These are phyloP conservation scores for Elmis aenea DNA, from an alignment of 2,888 invertebrate genomes.

Conservation along the genomic window DNA sequence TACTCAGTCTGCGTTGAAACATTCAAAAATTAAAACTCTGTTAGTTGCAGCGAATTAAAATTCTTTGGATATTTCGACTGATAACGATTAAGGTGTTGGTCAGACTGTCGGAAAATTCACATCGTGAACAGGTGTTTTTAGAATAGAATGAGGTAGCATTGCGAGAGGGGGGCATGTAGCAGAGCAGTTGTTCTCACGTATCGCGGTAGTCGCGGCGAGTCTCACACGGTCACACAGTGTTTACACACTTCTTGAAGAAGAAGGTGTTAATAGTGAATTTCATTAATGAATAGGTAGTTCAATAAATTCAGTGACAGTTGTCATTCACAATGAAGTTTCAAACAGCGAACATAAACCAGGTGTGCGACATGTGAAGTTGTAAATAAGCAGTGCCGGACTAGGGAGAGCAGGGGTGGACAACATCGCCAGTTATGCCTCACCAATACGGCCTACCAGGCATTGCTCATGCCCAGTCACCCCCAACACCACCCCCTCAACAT, in stretches of 20 bases:
- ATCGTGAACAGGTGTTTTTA: constrained; percentile 74
- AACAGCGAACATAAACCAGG: constrained; percentile 10
- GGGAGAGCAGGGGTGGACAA: constrained; percentile 14
- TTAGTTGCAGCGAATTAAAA: too few species aligned
- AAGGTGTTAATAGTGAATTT: constrained; percentile 3
- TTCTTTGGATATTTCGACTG: too few species aligned
- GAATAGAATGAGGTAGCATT: constrained; percentile 57
- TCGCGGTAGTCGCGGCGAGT: constrained; percentile 35
- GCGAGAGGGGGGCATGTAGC: constrained; percentile 41
- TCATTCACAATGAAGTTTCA: constrained; percentile 6
- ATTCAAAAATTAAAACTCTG: too few species aligned
- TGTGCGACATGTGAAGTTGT: constrained; percentile 14
- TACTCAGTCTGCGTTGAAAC: too few species aligned
- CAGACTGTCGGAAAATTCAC: constrained; percentile 64
- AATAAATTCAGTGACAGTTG: constrained; percentile 9
- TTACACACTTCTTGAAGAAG: constrained; percentile 8
- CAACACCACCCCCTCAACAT: constrained; percentile 66
- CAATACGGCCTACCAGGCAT: constrained; percentile 72
- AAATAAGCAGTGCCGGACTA: constrained; percentile 13
- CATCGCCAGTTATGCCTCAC: too few species aligned
- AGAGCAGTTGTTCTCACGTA: constrained; percentile 43
- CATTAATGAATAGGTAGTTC: constrained; percentile 11
- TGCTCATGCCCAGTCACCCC: constrained; percentile 75
- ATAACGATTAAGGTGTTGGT: too few species aligned
- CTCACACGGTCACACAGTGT: constrained; percentile 19